Evolutionary conservation across 2,113 vertebrate species (phyloP).

Genomic region (Festucalex cinctus): DNA sequence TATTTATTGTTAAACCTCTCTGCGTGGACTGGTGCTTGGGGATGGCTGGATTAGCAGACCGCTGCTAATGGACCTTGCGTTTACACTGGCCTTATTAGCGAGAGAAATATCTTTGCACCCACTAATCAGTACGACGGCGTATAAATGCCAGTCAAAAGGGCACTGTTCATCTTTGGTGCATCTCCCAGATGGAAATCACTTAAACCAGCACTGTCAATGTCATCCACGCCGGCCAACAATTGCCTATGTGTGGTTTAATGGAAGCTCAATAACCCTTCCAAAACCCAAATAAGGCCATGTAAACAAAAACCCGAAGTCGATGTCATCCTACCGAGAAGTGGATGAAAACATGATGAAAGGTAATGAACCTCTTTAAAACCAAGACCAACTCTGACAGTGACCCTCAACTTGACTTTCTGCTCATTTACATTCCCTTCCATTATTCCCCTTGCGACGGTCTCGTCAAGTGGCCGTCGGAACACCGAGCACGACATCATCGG

Average conservation of each 20-base stretch:
- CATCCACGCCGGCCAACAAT: no score
- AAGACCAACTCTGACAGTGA: neutral
- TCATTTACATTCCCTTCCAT: constrained; percentile 48
- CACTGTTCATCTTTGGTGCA: constrained; percentile 50
- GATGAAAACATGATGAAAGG: neutral
- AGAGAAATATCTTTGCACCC: constrained; percentile 23
- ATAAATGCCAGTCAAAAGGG: constrained; percentile 59
- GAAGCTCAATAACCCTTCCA: no score
- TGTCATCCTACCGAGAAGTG: no score
- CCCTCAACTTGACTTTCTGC: constrained; percentile 30
- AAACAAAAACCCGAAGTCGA: no score
- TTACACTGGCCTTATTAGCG: constrained; percentile 45
- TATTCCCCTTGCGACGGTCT: constrained; percentile 16
- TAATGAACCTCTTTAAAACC: neutral
- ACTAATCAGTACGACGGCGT: constrained; percentile 20
- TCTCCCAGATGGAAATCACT: constrained; percentile 13
- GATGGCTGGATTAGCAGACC: constrained; percentile 42
- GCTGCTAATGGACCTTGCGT: constrained; percentile 53
- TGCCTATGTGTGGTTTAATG: no score
- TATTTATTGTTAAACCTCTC: neutral
- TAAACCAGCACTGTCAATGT: no score
- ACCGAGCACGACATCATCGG: constrained; percentile 34
- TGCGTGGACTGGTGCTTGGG: constrained; percentile 19
- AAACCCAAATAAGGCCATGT: no score
- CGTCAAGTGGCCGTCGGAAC: constrained; percentile 35